These are phyloP conservation scores for Remorina albescens DNA, from an alignment of 2,797 vertebrate genomes.

Conservation along the genomic window DNA sequence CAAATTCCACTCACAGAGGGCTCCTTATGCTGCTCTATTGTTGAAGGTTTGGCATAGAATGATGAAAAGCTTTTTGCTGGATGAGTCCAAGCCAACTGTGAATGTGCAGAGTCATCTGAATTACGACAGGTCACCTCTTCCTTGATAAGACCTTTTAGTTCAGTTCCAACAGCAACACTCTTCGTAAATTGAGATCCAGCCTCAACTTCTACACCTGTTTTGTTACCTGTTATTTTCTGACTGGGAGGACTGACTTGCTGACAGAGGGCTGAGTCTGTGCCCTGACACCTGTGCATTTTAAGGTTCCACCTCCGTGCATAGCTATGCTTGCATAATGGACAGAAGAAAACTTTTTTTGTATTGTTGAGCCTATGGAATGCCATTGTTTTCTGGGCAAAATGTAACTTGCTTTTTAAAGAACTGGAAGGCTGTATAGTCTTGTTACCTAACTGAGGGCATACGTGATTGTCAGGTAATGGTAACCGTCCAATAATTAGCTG, in stretches of 20 bases:
- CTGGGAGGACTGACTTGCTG: constrained; percentile 9
- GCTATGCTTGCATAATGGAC: constrained; percentile 83
- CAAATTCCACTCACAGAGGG: constrained; percentile 31
- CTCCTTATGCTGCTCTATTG: constrained; percentile 41
- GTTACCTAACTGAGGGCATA: constrained; percentile 71
- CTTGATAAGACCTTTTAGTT: constrained; percentile 66
- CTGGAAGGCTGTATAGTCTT: constrained; percentile 33
- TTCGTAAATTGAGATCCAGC: constrained; percentile 25
- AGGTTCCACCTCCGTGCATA: constrained; percentile 84
- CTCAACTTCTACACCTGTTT: constrained; percentile 9
- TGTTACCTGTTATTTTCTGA: constrained; percentile 24
- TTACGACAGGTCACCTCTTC: constrained; percentile 60
- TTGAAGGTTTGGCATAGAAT: constrained; percentile 57
- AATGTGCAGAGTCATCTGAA: constrained; percentile 35
- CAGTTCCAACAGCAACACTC: constrained; percentile 76
- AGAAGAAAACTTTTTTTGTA: constrained; percentile 76
- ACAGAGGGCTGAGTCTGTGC: constrained; percentile 31
- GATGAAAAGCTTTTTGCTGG: constrained; percentile 66
- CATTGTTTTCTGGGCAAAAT: constrained; percentile 57
- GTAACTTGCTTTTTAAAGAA: constrained; percentile 47
- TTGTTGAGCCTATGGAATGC: constrained; percentile 70
- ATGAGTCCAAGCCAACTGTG: constrained; percentile 57
- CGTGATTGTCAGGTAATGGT: constrained; percentile 79
- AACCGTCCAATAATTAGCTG: constrained; percentile 81
- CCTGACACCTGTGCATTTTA: constrained; percentile 83